Evolutionary conservation across 2,888 invertebrate species (phyloP).

Genomic region (Opisthograptis luteolata): DNA sequence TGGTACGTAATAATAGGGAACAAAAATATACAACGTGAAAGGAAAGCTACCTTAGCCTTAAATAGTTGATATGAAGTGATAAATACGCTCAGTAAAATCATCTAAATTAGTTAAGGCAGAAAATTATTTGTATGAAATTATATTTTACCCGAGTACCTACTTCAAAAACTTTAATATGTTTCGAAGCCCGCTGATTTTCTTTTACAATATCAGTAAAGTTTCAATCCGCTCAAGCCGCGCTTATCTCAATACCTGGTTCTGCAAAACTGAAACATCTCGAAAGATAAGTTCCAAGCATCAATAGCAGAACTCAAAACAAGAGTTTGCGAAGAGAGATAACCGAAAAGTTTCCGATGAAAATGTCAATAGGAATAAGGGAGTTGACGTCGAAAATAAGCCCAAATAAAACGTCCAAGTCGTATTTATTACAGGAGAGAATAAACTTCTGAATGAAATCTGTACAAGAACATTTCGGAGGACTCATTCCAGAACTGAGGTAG

Average conservation of each 20-base stretch:
- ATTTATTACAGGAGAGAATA: conserved; percentile 37
- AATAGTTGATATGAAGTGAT: too few relatives aligned
- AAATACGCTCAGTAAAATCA: too few relatives aligned
- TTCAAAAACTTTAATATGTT: neutral
- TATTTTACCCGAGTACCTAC: neutral
- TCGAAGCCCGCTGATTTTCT: conserved; percentile 25
- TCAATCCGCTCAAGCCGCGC: conserved; percentile 7
- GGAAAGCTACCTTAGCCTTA: too few relatives aligned
- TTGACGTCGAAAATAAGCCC: conserved; percentile 42
- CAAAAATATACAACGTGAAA: too few relatives aligned
- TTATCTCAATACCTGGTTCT: conserved; percentile 23
- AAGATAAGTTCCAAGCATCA: conserved; percentile 27
- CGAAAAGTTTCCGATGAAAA: conserved; percentile 35
- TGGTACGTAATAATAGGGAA: too few relatives aligned
- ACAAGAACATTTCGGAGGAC: conserved; percentile 15
- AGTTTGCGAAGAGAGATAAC: conserved; percentile 33
- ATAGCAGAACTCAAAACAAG: conserved; percentile 26
- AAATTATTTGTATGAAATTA: too few relatives aligned
- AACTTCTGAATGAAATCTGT: conserved; percentile 22
- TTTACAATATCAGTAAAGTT: conserved; percentile 19
- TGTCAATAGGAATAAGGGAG: conserved; percentile 43
- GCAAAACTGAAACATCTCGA: conserved; percentile 25
- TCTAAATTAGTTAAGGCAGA: too few relatives aligned
- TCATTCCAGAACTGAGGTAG: conserved; percentile 10
- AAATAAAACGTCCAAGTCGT: conserved; percentile 39